These are phyloP conservation scores for Hyles lineata DNA, from an alignment of 2,888 invertebrate genomes.

Conservation along the genomic window DNA sequence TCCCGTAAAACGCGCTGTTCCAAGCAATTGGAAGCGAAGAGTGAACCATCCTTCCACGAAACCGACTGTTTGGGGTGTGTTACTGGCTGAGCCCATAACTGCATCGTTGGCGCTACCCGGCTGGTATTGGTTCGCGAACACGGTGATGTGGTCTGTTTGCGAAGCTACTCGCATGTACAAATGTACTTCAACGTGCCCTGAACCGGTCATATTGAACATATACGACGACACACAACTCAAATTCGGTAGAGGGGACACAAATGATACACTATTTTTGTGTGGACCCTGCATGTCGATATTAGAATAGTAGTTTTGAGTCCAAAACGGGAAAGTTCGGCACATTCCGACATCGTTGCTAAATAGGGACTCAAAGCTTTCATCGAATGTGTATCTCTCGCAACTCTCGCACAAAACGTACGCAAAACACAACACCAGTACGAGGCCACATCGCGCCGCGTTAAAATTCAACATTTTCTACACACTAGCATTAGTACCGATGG, in stretches of 20 bases:
- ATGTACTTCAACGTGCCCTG: slow-evolving; percentile 31
- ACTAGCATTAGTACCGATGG: slow-evolving; percentile 45
- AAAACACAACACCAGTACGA: slow-evolving; percentile 2
- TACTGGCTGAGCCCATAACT: slow-evolving; percentile 4
- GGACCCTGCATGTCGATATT: slow-evolving; percentile 42
- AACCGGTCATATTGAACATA: slow-evolving; percentile 26
- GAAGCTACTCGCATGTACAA: slow-evolving; percentile 29
- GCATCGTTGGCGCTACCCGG: slow-evolving; percentile 10
- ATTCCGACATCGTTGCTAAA: slow-evolving; percentile 50
- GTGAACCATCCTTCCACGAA: slow-evolving; percentile 45
- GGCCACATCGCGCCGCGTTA: background rate
- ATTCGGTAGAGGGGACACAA: slow-evolving; percentile 44
- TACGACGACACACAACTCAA: slow-evolving; percentile 43
- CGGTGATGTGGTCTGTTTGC: slow-evolving; percentile 11
- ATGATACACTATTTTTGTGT: slow-evolving; percentile 46
- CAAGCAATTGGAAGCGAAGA: slow-evolving; percentile 37
- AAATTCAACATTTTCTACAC: slow-evolving; percentile 23
- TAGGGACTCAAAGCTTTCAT: slow-evolving; percentile 47
- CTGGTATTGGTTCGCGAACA: slow-evolving; percentile 15
- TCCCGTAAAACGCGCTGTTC: slow-evolving; percentile 38
- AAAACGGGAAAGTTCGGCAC: slow-evolving; percentile 40
- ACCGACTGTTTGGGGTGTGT: slow-evolving; percentile 25
- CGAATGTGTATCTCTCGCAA: slow-evolving; percentile 60
- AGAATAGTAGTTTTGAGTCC: slow-evolving; percentile 51
- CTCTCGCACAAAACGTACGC: background rate